phyloP scores from a whole-genome alignment of 2,113 vertebrate species.

The Thomomys bottae region DNA sequence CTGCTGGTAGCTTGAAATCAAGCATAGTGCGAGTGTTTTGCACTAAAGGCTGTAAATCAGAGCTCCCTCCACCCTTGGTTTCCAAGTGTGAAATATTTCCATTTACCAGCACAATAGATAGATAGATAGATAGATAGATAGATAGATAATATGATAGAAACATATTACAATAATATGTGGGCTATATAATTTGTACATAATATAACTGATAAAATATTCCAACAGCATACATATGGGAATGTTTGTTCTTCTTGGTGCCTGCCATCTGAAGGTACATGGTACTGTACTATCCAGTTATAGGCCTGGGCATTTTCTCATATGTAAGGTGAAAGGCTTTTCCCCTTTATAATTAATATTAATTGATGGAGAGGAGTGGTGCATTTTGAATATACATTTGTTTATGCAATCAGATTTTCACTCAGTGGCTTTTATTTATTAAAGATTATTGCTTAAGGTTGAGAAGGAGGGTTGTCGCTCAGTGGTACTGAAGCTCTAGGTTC shows the following conservation, averaged over 20 bases:
- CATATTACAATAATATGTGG: no score
- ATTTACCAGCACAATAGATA: not conserved
- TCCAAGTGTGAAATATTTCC: not conserved
- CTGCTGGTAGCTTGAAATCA: not conserved
- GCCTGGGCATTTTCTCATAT: not conserved
- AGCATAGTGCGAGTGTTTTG: not conserved
- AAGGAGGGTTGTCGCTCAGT: not conserved
- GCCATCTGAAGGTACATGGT: not conserved
- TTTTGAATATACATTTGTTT: not conserved
- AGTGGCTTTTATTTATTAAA: constrained; percentile 11
- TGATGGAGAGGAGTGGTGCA: not conserved
- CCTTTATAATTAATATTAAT: constrained; percentile 9
- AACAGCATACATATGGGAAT: not conserved
- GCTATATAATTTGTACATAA: no score
- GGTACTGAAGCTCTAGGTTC: not conserved
- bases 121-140: no score
- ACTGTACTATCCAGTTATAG: not conserved
- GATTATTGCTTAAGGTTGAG: not conserved
- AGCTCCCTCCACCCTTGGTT: not conserved
- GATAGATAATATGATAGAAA: no score
- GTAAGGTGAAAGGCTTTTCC: not conserved
- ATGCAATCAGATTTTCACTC: not conserved
- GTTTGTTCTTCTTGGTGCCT: not conserved
- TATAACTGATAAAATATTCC: no score
- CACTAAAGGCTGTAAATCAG: not conserved